phyloP scores from a whole-genome alignment of 1,140 invertebrate species.

The Drosophila azteca region DNA sequence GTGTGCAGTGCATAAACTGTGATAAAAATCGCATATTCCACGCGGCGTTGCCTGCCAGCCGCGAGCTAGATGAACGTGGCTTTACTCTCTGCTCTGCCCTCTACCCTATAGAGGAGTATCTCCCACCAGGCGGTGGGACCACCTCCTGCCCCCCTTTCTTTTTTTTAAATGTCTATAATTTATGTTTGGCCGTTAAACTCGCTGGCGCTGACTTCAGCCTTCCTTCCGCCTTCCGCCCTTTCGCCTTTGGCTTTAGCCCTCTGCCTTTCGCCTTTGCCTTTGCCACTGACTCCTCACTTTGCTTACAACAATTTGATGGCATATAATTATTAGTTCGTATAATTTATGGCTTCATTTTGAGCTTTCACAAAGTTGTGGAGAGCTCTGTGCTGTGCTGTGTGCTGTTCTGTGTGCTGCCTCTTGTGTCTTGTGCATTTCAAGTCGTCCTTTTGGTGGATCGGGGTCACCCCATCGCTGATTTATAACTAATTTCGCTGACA shows the following conservation, averaged over 20 bases:
- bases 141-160: slow-evolving; percentile 12
- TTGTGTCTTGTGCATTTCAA: slow-evolving; percentile 50
- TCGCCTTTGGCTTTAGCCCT: slow-evolving; percentile 20
- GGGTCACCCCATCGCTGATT: slow-evolving; percentile 47
- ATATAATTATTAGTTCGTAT: slow-evolving; percentile 82
- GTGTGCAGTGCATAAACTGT: slow-evolving; percentile 80
- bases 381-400: no score
- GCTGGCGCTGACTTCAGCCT: slow-evolving; percentile 52
- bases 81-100: no score
- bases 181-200: slow-evolving; percentile 74
- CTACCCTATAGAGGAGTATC: no score
- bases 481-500: slow-evolving; percentile 72
- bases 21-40: slow-evolving; percentile 78
- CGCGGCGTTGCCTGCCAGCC: slow-evolving; percentile 23
- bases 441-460: slow-evolving; percentile 7
- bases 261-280: slow-evolving; percentile 13
- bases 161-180: slow-evolving; percentile 78
- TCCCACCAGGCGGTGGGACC: no score
- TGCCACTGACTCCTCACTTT: slow-evolving; percentile 15
- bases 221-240: slow-evolving; percentile 34
- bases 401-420: slow-evolving; percentile 21
- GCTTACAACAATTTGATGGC: slow-evolving; percentile 79
- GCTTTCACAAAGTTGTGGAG: slow-evolving; percentile 61
- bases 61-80: slow-evolving; percentile 1
- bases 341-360: slow-evolving; percentile 78